Percentiles rank a stretch among this genome's conserved stretches.
Conservation (phyloP, 2,888 invertebrate species). For the Heteropelma amictum region DNA sequence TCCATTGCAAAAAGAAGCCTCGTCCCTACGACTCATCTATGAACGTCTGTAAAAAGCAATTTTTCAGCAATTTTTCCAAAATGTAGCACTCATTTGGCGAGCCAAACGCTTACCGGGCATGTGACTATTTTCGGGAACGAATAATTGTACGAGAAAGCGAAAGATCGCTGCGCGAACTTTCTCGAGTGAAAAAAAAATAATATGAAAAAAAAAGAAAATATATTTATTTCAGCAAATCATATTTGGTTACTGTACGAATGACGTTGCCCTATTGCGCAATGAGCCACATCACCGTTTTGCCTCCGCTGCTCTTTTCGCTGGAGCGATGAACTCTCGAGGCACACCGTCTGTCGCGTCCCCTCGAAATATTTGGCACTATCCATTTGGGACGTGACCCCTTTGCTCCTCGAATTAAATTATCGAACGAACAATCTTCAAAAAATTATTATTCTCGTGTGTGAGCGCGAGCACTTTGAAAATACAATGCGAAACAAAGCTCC, state of each 20-base stretch:
- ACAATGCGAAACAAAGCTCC: not conserved
- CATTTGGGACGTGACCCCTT: slow-evolving; percentile 17
- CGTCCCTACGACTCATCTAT: not conserved
- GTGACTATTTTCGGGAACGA: slow-evolving; percentile 16
- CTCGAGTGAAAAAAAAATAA: slow-evolving; percentile 28
- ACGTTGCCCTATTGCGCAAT: slow-evolving; percentile 41
- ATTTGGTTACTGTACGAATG: not conserved
- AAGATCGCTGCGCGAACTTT: slow-evolving; percentile 29
- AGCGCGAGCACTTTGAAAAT: slow-evolving; percentile 11
- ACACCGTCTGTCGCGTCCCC: not conserved
- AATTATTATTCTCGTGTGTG: slow-evolving; percentile 13
- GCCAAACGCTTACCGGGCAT: slow-evolving; percentile 1
- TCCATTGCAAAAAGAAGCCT: too few relatives aligned
- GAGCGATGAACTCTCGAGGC: slow-evolving; percentile 47
- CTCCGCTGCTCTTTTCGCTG: slow-evolving; percentile 28
- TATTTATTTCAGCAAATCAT: slow-evolving; percentile 6
- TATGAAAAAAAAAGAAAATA: too few relatives aligned
- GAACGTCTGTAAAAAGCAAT: not conserved
- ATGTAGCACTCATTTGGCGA: not conserved
- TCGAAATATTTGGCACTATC: slow-evolving; percentile 32
- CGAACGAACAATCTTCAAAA: slow-evolving; percentile 16
- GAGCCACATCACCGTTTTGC: slow-evolving; percentile 36
- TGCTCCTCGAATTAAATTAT: slow-evolving; percentile 18
- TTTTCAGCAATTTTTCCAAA: slow-evolving; percentile 9
- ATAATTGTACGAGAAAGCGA: slow-evolving; percentile 8